These are phyloP conservation scores for Diadophis punctatus DNA, from an alignment of 2,113 vertebrate genomes.

Conservation along the genomic window DNA sequence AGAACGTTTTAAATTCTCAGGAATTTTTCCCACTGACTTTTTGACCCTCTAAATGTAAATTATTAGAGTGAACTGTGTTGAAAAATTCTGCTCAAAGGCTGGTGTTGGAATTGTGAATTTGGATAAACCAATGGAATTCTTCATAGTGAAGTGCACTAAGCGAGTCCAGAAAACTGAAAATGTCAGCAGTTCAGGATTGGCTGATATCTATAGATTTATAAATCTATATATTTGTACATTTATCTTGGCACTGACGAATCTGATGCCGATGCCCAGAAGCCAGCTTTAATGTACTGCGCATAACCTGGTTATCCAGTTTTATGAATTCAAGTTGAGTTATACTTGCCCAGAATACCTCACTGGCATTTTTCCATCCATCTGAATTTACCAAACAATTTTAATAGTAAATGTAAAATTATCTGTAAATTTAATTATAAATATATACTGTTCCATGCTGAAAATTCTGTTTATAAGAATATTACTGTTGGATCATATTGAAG, in stretches of 20 bases:
- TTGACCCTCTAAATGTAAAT: background rate
- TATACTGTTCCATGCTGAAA: background rate
- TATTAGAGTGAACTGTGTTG: background rate
- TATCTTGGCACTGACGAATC: constrained; percentile 12
- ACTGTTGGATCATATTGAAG: background rate
- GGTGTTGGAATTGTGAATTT: background rate
- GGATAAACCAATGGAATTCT: background rate
- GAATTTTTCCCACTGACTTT: background rate
- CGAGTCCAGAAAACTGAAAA: background rate
- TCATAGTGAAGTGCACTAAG: background rate
- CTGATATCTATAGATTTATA: background rate
- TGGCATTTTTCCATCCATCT: background rate
- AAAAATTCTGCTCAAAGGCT: background rate
- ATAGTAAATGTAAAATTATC: background rate
- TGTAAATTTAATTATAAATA: background rate
- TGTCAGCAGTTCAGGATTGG: constrained; percentile 25
- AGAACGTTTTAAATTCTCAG: background rate
- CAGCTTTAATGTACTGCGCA: constrained; percentile 17
- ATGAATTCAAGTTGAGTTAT: constrained; percentile 9
- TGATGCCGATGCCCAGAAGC: background rate
- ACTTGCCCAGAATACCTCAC: background rate
- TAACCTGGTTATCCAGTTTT: constrained; percentile 21
- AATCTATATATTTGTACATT: constrained; percentile 11
- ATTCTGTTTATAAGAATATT: background rate
- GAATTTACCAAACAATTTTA: background rate